A percentile compares a stretch with the other conserved stretches of the same genome.
These are phyloP conservation scores for Noctua janthina DNA, from an alignment of 2,888 invertebrate genomes.

Conservation along the genomic window DNA sequence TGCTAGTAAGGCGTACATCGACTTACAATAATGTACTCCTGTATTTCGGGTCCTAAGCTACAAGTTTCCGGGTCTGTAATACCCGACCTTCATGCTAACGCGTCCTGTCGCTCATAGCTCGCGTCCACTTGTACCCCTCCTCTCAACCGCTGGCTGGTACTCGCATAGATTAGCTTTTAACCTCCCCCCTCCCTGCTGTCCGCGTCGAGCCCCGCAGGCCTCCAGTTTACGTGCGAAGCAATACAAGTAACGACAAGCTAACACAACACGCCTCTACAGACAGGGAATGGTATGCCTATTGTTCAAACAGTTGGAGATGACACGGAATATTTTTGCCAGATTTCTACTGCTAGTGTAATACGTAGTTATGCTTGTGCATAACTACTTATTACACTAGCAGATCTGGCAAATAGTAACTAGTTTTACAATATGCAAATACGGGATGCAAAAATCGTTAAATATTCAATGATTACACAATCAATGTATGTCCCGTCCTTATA, in stretches of 20 bases:
- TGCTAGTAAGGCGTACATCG: not conserved
- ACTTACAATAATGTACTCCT: not conserved
- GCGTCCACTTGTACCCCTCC: not conserved
- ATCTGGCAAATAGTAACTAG: too few species aligned
- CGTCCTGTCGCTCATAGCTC: slow-evolving; percentile 4
- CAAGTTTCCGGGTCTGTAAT: not conserved
- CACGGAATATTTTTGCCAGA: not conserved
- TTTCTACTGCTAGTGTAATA: not conserved
- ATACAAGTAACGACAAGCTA: not conserved
- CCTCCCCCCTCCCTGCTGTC: not conserved
- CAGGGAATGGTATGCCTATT: not conserved
- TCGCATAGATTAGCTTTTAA: slow-evolving; percentile 1
- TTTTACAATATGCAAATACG: not conserved
- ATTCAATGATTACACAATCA: not conserved
- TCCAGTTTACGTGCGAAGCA: not conserved
- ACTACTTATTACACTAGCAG: too few species aligned
- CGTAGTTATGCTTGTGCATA: too few species aligned
- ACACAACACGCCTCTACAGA: not conserved
- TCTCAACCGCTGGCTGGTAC: not conserved
- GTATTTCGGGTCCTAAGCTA: not conserved
- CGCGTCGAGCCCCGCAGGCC: not conserved
- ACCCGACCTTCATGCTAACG: not conserved
- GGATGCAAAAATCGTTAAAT: not conserved
- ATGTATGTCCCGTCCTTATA: not conserved
- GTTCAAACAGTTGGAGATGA: not conserved